Evolutionary conservation across 2,113 vertebrate genomes (phyloP), one percentile per base, ranked within the genome.

Genomic region (Neofelis nebulosa): DNA sequence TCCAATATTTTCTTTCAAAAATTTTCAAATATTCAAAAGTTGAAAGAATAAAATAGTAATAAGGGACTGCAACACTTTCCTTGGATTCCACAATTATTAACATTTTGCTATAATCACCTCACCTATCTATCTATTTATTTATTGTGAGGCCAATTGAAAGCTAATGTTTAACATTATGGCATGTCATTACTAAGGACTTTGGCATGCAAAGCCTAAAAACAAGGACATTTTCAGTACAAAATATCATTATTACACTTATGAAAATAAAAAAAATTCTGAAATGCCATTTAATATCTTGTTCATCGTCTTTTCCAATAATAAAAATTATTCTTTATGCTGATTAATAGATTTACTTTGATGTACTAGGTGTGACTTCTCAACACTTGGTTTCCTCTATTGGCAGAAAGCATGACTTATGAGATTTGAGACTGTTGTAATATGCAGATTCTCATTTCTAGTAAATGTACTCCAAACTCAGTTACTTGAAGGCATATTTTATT

Each of bases 191-290:
- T 41, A 50, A 79, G 29, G 65, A 88, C 16, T 45, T 96, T 33
- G 85, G 41, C 33, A 73, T 29, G 36, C 14, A 82, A 93, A 68
- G 2, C 16, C 31, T 31, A 76, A 81, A 92, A 50, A 55, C 48
- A 63, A 68, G 18, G 36, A 27, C 29, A 91, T 33, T 94, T 71
- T 27, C n/a, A 45, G 29, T 68, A 83, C 27, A 71, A 90, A 76
- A 36, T 45, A 69, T 57, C 11, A 48, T 48, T 68, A 87, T 25
- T 69, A 21, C 8, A 52, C 45, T 87, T 73, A 50, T 41, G 73
- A 90, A 89, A 82, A 36, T 36, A 91, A 85, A 74, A 96, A 41
- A 93, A 71, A 36, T 68, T 86, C 25, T 66, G 15, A 76, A 89
- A 52, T 84, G 27, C 12, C 21, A 36, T 73, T 38, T 69, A 52